A percentile compares a stretch with the other conserved stretches of the same genome.
phyloP scores from a whole-genome alignment of 2,797 vertebrate species.

The Leptodactylus fallax region DNA sequence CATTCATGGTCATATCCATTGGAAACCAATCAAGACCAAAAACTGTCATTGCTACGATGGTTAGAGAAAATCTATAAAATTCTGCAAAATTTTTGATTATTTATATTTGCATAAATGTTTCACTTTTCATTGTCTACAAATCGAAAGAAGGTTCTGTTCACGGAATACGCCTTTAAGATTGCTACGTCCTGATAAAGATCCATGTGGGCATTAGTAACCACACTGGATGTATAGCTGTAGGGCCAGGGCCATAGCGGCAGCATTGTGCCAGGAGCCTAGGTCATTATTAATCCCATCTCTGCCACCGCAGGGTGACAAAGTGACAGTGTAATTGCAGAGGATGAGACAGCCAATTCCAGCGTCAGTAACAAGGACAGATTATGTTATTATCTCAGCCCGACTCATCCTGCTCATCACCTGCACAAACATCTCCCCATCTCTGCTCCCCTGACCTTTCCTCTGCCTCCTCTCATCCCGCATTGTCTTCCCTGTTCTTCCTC shows the following conservation, averaged over 20 bases:
- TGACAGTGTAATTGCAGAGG: slow-evolving; percentile 55
- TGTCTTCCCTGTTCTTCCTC: slow-evolving; percentile 26
- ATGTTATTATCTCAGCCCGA: slow-evolving; percentile 58
- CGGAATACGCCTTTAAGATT: no score
- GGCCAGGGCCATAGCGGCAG: not conserved
- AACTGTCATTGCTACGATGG: no score
- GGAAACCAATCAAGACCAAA: no score
- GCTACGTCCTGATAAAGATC: no score
- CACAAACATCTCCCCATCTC: slow-evolving; percentile 34
- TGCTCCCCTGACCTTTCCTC: slow-evolving; percentile 33
- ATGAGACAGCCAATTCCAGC: slow-evolving; percentile 54
- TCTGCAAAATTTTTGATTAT: no score
- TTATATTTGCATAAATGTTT: no score
- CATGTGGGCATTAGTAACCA: no score
- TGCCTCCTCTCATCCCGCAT: no score
- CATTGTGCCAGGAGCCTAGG: not conserved
- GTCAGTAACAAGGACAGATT: slow-evolving; percentile 54
- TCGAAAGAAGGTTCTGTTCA: no score
- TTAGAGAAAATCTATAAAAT: no score
- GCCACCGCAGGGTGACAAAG: slow-evolving; percentile 39
- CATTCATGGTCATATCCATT: no score
- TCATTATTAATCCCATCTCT: slow-evolving; percentile 29
- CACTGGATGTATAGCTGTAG: not conserved
- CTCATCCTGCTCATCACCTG: slow-evolving; percentile 56
- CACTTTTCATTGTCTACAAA: no score